phyloP scores from a whole-genome alignment of 2,113 vertebrate species.

The Myotis brandtii region DNA sequence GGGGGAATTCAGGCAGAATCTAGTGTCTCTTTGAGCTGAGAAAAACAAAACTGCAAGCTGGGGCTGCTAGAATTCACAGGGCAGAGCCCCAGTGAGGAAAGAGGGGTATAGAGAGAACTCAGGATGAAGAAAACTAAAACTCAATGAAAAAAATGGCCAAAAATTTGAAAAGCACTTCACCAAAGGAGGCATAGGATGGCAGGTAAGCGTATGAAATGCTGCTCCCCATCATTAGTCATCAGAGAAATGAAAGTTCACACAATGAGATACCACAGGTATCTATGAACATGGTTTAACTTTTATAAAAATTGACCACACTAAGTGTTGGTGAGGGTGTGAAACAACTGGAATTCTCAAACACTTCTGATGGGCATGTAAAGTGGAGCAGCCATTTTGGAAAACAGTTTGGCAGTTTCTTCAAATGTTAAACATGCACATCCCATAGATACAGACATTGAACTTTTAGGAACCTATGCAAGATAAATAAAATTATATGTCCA shows the following conservation, averaged over 20 bases:
- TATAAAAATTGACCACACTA: background rate
- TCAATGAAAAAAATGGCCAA: background rate
- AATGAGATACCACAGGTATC: background rate
- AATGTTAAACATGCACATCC: background rate
- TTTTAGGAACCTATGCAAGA: background rate
- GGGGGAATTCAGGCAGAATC: background rate
- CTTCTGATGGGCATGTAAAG: background rate
- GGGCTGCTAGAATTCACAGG: background rate
- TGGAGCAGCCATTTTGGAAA: background rate
- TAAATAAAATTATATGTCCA: background rate
- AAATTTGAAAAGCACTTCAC: background rate
- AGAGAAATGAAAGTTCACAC: background rate
- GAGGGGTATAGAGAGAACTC: background rate
- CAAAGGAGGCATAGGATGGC: background rate
- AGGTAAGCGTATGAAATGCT: background rate
- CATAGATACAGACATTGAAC: background rate
- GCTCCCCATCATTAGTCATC: background rate
- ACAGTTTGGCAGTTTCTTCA: background rate
- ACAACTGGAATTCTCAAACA: background rate
- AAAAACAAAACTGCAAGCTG: background rate
- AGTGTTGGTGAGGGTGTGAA: background rate
- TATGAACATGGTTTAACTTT: background rate
- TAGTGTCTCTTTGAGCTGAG: background rate
- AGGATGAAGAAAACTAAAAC: conserved; percentile 2
- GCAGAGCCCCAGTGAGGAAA: background rate